Evolutionary conservation across 2,888 invertebrate species (phyloP).

Genomic region (Epinotia nisella): DNA sequence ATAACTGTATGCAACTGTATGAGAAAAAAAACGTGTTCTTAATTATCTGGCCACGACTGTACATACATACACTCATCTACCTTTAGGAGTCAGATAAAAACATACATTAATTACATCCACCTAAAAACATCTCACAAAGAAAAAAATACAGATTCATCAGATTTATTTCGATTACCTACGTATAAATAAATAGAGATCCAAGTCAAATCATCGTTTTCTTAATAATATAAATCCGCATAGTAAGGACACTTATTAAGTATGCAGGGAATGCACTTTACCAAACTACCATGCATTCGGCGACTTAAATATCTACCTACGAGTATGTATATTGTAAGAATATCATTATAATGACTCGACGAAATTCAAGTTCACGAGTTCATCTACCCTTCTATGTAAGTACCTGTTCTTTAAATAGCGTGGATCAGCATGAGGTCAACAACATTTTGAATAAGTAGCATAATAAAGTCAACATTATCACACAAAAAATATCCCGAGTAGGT

Average conservation of each 20-base stretch:
- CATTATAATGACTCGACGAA: conserved; percentile 26
- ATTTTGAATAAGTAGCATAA: conserved; percentile 9
- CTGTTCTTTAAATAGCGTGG: conserved; percentile 17
- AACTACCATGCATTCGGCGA: conserved; percentile 6
- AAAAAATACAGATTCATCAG: background rate
- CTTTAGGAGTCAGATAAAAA: background rate
- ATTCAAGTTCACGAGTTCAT: conserved; percentile 38
- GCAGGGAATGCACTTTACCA: conserved; percentile 28
- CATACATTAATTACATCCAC: too few relatives aligned
- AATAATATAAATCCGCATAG: conserved; percentile 20
- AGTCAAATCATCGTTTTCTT: conserved; percentile 29
- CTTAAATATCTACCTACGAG: conserved; percentile 9
- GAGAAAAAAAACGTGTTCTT: too few relatives aligned
- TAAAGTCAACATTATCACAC: background rate
- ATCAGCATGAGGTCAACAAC: conserved; percentile 3
- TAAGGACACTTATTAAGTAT: background rate
- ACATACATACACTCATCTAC: too few relatives aligned
- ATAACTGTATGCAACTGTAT: too few relatives aligned
- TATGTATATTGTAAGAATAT: conserved; percentile 19
- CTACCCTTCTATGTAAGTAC: conserved; percentile 7
- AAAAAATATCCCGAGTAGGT: background rate
- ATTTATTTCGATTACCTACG: background rate
- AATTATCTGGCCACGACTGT: too few relatives aligned
- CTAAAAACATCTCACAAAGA: background rate
- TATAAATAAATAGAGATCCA: conserved; percentile 28